Evolutionary conservation across 2,113 vertebrate genomes (phyloP).

Genomic region (Callospermophilus lateralis): DNA sequence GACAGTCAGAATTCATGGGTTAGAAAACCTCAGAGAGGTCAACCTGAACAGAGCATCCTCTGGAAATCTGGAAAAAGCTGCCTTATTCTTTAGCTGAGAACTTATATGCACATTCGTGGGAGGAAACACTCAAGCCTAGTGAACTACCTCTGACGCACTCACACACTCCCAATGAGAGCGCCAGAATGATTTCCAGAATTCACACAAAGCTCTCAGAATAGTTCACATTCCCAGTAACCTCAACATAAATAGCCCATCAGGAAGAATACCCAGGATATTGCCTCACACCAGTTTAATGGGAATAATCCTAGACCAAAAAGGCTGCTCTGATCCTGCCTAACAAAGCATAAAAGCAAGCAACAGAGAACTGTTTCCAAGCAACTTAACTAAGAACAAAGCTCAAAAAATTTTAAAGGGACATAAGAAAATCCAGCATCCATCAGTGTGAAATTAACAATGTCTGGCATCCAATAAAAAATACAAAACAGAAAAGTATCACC

Average conservation of each 20-base stretch:
- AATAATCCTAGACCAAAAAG: neutral
- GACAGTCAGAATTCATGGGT: neutral
- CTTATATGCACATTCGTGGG: neutral
- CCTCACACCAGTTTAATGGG: neutral
- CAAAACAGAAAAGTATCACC: neutral
- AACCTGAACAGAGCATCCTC: neutral
- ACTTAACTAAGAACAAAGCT: slow-evolving; percentile 43
- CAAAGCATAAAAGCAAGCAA: neutral
- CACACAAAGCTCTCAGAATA: neutral
- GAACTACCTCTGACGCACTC: neutral
- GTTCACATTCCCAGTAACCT: neutral
- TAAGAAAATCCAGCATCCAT: neutral
- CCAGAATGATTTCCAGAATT: neutral
- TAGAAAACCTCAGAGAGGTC: neutral
- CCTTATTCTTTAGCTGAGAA: neutral
- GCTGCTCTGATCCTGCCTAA: neutral
- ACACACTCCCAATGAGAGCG: neutral
- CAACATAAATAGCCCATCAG: neutral
- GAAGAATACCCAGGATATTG: neutral
- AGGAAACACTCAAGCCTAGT: neutral
- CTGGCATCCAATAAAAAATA: neutral
- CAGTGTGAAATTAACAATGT: neutral
- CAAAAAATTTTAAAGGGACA: slow-evolving; percentile 1
- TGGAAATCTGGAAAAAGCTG: neutral
- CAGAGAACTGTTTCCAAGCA: neutral